Evolutionary conservation across 1,140 invertebrate genomes (phyloP).

Genomic region (Papilio glaucus): DNA sequence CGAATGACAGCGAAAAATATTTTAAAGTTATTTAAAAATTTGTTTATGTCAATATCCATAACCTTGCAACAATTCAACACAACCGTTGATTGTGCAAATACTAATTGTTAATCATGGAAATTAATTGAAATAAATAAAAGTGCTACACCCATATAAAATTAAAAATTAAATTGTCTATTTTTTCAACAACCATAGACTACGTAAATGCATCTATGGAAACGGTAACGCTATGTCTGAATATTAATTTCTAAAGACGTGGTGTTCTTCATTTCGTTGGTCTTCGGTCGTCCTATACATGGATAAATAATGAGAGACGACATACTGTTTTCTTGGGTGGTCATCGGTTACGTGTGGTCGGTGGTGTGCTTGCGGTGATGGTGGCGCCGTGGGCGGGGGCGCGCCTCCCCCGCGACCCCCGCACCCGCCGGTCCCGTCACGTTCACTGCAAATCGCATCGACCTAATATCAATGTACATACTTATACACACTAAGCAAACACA

Average conservation of each 20-base stretch:
- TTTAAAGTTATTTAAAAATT: background rate
- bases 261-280: slow-evolving; percentile 23
- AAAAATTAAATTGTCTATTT: slow-evolving; percentile 3
- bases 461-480: slow-evolving; percentile 15
- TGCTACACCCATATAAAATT: background rate
- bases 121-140: background rate
- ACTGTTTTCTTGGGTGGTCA: slow-evolving; percentile 45
- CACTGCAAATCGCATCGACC: slow-evolving; percentile 21
- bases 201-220: slow-evolving; percentile 28
- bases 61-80: background rate
- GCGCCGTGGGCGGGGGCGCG: slow-evolving; percentile 48
- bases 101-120: background rate
- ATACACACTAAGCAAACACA: background rate
- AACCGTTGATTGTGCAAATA: slow-evolving; percentile 1
- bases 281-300: background rate
- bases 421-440: slow-evolving; percentile 43
- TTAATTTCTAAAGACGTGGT: slow-evolving; percentile 6
- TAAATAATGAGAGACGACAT: background rate
- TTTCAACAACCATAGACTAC: slow-evolving; percentile 1
- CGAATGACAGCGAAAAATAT: slow-evolving; percentile 30
- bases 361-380: slow-evolving; percentile 62
- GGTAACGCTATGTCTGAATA: background rate
- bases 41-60: background rate
- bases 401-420: slow-evolving; percentile 42
- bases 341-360: slow-evolving; percentile 64